Percentiles rank a stretch among this genome's conserved stretches.
phyloP scores from a whole-genome alignment of 2,888 invertebrate genomes.

The Apamea sordens region DNA sequence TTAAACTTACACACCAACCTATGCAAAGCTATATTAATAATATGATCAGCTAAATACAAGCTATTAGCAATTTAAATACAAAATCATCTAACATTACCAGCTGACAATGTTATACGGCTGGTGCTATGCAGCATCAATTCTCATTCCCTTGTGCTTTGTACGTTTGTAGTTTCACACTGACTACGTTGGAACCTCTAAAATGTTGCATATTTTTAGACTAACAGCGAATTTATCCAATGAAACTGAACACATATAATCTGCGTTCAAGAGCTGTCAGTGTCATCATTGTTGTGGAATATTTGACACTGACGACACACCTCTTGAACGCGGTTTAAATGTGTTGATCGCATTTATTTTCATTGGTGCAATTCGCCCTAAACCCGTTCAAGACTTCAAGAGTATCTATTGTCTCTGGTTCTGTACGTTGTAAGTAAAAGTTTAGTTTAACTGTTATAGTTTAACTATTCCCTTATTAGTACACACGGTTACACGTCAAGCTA shows the following conservation, averaged over 20 bases:
- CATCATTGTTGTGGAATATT: no score
- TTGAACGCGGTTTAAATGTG: not conserved
- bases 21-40: conserved; percentile 29
- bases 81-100: conserved; percentile 68
- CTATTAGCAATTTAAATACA: conserved; percentile 70
- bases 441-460: not conserved
- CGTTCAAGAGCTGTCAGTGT: no score
- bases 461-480: no score
- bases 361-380: not conserved
- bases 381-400: not conserved
- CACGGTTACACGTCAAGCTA: no score
- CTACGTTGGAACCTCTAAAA: conserved; percentile 13
- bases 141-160: conserved; percentile 21
- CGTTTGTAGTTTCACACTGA: conserved; percentile 13
- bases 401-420: not conserved
- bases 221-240: not conserved
- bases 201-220: not conserved
- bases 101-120: conserved; percentile 64
- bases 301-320: not conserved
- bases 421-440: not conserved
- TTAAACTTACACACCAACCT: conserved; percentile 10
- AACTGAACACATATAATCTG: not conserved
- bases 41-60: conserved; percentile 52
- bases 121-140: conserved; percentile 46
- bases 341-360: not conserved